These are phyloP conservation scores for Neotragus pygmaeus DNA, from an alignment of 2,113 vertebrate species.

Conservation along the genomic window DNA sequence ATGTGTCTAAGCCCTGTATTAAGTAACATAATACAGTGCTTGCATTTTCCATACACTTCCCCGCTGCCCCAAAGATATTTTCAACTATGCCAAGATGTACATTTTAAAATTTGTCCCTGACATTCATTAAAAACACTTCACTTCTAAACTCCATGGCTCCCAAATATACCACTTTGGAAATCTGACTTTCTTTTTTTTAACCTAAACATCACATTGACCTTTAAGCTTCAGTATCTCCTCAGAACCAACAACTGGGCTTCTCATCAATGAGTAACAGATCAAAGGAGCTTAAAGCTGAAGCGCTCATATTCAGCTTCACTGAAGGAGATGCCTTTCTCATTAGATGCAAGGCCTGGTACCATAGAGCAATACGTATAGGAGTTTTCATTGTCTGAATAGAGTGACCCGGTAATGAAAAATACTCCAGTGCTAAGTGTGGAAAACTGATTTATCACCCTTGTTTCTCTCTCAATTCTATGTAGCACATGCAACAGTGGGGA, in stretches of 20 bases:
- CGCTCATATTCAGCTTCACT: neutral
- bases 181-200: neutral
- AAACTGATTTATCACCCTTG: neutral
- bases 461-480: neutral
- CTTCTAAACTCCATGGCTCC: neutral
- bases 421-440: neutral
- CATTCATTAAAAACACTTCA: neutral
- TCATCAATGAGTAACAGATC: neutral
- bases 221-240: neutral
- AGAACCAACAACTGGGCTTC: neutral
- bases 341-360: neutral
- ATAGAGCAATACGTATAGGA: rapidly evolving
- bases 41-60: neutral
- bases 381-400: neutral
- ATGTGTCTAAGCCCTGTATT: neutral
- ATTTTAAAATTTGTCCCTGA: neutral
- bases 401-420: neutral
- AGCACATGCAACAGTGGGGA: rapidly evolving
- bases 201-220: neutral
- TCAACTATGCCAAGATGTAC: neutral
- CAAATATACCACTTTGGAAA: neutral
- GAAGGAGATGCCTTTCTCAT: neutral
- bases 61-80: neutral
- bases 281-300: neutral
- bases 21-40: neutral